phyloP scores from a whole-genome alignment of 2,888 invertebrate genomes.

The Drosophila antonietae region DNA sequence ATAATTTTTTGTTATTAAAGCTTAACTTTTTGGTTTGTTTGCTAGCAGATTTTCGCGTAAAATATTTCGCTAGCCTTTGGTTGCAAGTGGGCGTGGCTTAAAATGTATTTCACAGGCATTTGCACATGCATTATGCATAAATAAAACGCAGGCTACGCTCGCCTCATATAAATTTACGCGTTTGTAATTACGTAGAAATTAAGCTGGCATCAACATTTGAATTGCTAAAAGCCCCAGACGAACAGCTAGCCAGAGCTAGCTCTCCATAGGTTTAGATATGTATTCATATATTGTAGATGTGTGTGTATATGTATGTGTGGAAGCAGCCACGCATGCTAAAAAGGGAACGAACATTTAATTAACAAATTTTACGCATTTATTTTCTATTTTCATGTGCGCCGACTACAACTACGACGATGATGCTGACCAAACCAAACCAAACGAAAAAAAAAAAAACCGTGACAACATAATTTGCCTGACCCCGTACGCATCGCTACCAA shows the following conservation, averaged over 20 bases:
- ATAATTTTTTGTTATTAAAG: conserved; percentile 5
- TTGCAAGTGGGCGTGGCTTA: conserved; percentile 26
- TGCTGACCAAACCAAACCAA: conserved; percentile 56
- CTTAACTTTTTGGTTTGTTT: conserved; percentile 24
- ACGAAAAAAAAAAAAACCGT: conserved; percentile 35
- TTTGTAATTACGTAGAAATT: conserved; percentile 76
- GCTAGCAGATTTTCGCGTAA: conserved; percentile 25
- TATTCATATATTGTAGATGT: neutral
- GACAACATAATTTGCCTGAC: conserved; percentile 72
- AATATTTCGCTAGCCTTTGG: conserved; percentile 7
- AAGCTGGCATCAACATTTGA: conserved; percentile 77
- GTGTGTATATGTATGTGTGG: neutral
- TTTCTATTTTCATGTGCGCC: conserved; percentile 73
- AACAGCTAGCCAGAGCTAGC: conserved; percentile 11
- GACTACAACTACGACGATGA: conserved; percentile 20
- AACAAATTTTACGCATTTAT: conserved; percentile 80
- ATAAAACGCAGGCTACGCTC: conserved; percentile 22
- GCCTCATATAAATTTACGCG: conserved; percentile 67
- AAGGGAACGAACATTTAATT: conserved; percentile 70
- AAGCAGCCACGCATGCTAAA: conserved; percentile 47
- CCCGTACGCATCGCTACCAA: conserved; percentile 10
- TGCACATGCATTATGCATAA: conserved; percentile 74
- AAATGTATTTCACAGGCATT: conserved; percentile 64
- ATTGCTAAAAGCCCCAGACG: conserved; percentile 64
- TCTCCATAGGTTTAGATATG: neutral